phyloP scores from a whole-genome alignment of 2,888 invertebrate species.

The Diachrysia chrysitis region DNA sequence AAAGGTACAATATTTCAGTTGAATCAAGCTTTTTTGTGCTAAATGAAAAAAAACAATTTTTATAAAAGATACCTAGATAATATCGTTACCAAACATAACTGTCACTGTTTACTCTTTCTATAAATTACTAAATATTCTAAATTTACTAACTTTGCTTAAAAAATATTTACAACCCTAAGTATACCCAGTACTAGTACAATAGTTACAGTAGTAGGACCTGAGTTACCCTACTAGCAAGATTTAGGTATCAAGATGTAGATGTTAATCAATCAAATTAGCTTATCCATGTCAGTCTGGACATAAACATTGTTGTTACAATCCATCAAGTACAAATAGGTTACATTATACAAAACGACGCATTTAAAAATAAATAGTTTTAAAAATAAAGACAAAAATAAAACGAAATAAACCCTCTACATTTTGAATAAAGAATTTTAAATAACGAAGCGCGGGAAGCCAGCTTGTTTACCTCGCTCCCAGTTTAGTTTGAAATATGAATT shows the following conservation, averaged over 20 bases:
- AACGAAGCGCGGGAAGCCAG: background rate
- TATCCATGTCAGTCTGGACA: background rate
- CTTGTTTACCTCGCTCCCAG: slow-evolving; percentile 7
- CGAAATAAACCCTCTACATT: slow-evolving; percentile 1
- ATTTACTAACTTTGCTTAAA: no score
- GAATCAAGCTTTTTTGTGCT: no score
- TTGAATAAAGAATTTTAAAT: slow-evolving; percentile 3
- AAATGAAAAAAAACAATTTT: no score
- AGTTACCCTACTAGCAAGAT: no score
- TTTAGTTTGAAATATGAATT: slow-evolving; percentile 49
- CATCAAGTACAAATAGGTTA: background rate
- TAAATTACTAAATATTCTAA: no score
- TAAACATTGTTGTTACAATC: background rate
- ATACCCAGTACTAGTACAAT: no score
- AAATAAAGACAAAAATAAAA: background rate
- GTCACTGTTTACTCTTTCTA: no score
- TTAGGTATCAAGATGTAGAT: background rate
- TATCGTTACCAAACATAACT: no score
- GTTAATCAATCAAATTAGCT: background rate
- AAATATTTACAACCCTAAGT: no score
- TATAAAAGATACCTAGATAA: no score
- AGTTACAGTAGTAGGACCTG: no score
- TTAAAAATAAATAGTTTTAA: background rate
- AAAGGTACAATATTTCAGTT: no score
- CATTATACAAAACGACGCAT: background rate